Conservation (phyloP, 1,140 invertebrate species). For the Cyrtorhinus lividipennis region DNA sequence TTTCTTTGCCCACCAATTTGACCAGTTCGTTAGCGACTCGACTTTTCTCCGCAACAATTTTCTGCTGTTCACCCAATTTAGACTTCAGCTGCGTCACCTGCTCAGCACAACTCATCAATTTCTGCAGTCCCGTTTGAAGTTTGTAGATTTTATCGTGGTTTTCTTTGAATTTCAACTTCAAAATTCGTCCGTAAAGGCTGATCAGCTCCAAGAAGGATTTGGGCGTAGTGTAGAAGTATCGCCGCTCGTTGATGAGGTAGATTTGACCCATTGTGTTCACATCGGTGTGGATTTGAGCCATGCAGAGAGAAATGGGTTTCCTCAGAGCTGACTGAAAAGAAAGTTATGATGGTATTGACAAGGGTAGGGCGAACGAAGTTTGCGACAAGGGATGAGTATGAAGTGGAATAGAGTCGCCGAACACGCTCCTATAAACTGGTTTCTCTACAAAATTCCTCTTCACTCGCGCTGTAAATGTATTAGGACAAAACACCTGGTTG, state of each 20-base stretch:
- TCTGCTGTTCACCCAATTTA: conserved; percentile 73
- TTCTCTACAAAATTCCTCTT: no score
- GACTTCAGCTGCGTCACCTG: conserved; percentile 54
- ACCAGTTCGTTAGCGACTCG: conserved; percentile 82
- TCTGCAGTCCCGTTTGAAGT: conserved; percentile 75
- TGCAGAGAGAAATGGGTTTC: conserved; percentile 62
- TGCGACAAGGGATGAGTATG: background rate
- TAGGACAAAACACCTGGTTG: no score
- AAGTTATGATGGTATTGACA: background rate
- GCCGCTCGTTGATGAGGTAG: conserved; percentile 69
- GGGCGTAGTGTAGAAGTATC: conserved; percentile 91
- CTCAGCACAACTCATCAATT: conserved; percentile 62
- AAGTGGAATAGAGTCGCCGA: background rate
- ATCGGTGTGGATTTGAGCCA: conserved; percentile 77
- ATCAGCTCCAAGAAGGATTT: conserved; percentile 92
- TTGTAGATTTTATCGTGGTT: conserved; percentile 60
- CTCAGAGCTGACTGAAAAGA: conserved; percentile 35
- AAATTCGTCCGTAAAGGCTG: conserved; percentile 65
- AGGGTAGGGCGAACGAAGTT: no score
- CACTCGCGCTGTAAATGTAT: no score
- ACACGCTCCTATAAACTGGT: background rate
- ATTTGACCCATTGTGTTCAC: conserved; percentile 73
- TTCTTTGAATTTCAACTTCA: conserved; percentile 58
- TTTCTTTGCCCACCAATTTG: conserved; percentile 71
- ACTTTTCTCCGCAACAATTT: conserved; percentile 75